phyloP scores from a whole-genome alignment of 1,140 invertebrate genomes.

The Sinonovacula constricta region DNA sequence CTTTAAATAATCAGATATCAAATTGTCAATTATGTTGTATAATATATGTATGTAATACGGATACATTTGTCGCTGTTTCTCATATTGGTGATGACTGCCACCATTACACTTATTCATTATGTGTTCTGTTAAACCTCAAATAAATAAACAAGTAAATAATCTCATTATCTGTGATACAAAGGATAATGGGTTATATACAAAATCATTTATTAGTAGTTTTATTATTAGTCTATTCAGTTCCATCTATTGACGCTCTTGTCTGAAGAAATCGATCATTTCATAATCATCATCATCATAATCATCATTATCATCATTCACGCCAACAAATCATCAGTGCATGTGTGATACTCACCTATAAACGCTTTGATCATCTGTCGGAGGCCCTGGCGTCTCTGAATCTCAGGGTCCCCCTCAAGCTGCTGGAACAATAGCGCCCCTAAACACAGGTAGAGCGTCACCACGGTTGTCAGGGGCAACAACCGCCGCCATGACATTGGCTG shows the following conservation, averaged over 20 bases:
- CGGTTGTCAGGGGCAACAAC: constrained; percentile 74
- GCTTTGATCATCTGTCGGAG: constrained; percentile 34
- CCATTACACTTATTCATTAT: too few species aligned
- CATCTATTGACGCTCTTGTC: background rate
- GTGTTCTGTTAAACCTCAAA: background rate
- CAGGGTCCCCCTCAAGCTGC: constrained; percentile 52
- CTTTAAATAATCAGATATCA: too few species aligned
- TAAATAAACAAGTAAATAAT: background rate
- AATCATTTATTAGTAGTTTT: background rate
- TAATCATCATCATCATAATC: too few species aligned
- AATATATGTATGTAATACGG: too few species aligned
- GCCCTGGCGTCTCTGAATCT: constrained; percentile 44
- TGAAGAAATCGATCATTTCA: background rate
- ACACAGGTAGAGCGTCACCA: constrained; percentile 57
- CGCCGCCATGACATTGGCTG: constrained; percentile 32
- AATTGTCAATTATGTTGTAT: too few species aligned
- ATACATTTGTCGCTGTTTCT: too few species aligned
- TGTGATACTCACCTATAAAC: constrained; percentile 54
- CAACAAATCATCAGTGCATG: background rate
- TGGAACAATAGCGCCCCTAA: constrained; percentile 57
- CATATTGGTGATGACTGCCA: too few species aligned
- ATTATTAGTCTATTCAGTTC: background rate
- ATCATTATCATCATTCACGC: too few species aligned
- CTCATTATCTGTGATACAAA: background rate
- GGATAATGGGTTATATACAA: background rate